phyloP scores from a whole-genome alignment of 2,113 vertebrate genomes.

The Chelonoidis abingdonii region DNA sequence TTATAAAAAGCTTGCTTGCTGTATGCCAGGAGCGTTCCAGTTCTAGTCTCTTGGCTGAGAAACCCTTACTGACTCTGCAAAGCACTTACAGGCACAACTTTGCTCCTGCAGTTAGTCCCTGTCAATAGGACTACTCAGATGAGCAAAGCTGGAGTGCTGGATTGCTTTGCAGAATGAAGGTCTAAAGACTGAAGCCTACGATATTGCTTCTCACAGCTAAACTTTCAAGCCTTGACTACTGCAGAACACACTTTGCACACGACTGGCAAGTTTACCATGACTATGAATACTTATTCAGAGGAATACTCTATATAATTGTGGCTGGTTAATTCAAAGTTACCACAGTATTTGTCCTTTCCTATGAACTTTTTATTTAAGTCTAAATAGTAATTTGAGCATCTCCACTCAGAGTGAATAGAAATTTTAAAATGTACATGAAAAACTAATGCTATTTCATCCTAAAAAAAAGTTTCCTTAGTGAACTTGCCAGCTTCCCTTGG shows the following conservation, averaged over 20 bases:
- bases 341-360: not conserved
- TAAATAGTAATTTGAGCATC: not conserved
- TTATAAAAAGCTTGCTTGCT: not conserved
- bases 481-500: not conserved
- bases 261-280: not conserved
- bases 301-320: not conserved
- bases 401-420: not conserved
- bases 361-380: not conserved
- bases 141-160: rapidly evolving
- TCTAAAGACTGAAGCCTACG: not conserved
- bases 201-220: not conserved
- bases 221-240: not conserved
- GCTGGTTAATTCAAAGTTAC: not conserved
- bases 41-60: not conserved
- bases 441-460: not conserved
- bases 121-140: not conserved
- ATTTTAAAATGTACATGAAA: not conserved
- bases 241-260: not conserved
- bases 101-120: not conserved
- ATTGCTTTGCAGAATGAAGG: not conserved
- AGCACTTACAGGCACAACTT: rapidly evolving
- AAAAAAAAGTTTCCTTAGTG: not conserved
- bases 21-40: not conserved
- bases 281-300: not conserved
- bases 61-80: not conserved